phyloP scores from a whole-genome alignment of 2,113 vertebrate species.

The Mus spicilegus region DNA sequence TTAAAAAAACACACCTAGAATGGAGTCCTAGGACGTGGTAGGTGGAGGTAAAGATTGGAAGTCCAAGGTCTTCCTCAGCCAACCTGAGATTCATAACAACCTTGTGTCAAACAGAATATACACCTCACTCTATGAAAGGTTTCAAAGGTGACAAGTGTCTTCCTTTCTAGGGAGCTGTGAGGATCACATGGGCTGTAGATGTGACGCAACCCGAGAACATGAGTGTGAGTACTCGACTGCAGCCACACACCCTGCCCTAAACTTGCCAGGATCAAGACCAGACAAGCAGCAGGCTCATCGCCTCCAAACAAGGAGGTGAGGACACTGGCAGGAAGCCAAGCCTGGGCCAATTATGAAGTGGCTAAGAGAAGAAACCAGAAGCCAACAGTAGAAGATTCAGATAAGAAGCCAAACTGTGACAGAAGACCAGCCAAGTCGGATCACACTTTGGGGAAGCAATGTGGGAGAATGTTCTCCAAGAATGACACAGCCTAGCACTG shows the following conservation, averaged over 20 bases:
- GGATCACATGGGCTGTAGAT: neutral
- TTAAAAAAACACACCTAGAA: neutral
- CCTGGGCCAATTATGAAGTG: neutral
- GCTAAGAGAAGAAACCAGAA: slow-evolving; percentile 11
- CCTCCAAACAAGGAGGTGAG: neutral
- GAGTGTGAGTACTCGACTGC: neutral
- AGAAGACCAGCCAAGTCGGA: neutral
- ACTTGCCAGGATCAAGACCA: neutral
- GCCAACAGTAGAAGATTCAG: neutral
- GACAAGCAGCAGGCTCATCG: neutral
- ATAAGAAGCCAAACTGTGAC: neutral
- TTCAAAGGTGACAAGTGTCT: neutral
- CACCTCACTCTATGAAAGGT: neutral
- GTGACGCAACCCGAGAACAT: neutral
- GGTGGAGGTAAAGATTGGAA: neutral
- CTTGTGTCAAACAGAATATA: neutral
- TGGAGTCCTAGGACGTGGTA: neutral
- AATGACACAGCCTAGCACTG: neutral
- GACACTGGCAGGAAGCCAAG: neutral
- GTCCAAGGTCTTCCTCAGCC: neutral
- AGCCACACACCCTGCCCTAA: neutral
- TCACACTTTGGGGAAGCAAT: fast-evolving
- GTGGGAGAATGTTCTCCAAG: neutral
- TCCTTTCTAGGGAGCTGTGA: neutral
- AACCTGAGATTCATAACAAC: neutral